Evolutionary conservation across 2,797 vertebrate species (phyloP).

Genomic region (Enteromius argenteus): DNA sequence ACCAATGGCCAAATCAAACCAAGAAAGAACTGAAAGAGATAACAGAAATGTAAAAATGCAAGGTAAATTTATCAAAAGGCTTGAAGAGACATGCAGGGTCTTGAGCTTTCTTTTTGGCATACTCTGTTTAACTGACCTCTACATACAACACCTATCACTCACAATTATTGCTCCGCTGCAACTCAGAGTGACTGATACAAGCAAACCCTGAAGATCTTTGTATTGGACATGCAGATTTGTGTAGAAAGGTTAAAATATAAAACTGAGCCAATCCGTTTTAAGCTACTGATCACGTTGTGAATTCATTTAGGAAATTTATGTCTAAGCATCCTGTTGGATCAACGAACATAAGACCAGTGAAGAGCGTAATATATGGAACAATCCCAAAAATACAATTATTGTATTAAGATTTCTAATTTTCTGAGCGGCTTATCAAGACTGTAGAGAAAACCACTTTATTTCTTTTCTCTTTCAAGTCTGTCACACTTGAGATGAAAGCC

Average conservation of each 20-base stretch:
- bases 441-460: constrained; percentile 6
- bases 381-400: constrained; percentile 11
- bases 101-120: constrained; percentile 65
- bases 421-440: constrained; percentile 15
- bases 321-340: constrained; percentile 6
- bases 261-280: not conserved
- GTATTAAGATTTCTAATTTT: constrained; percentile 18
- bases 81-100: constrained; percentile 76
- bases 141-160: not conserved
- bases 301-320: constrained; percentile 8
- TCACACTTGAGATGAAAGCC: constrained; percentile 37
- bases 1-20: constrained; percentile 78
- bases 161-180: not conserved
- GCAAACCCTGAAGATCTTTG: constrained; percentile 2
- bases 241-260: not conserved
- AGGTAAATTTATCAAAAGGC: constrained; percentile 82
- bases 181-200: not conserved
- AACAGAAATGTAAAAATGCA: constrained; percentile 69
- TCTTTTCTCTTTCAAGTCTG: constrained; percentile 26
- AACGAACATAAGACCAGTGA: not conserved
- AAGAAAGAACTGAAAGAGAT: constrained; percentile 70
- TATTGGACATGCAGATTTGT: not conserved
- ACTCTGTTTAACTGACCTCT: constrained; percentile 8
- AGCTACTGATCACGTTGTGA: not conserved
- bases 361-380: constrained; percentile 19